Base-by-base conservation (phyloP, 2,888 invertebrate genomes). In the Drosophila testacea region DNA sequence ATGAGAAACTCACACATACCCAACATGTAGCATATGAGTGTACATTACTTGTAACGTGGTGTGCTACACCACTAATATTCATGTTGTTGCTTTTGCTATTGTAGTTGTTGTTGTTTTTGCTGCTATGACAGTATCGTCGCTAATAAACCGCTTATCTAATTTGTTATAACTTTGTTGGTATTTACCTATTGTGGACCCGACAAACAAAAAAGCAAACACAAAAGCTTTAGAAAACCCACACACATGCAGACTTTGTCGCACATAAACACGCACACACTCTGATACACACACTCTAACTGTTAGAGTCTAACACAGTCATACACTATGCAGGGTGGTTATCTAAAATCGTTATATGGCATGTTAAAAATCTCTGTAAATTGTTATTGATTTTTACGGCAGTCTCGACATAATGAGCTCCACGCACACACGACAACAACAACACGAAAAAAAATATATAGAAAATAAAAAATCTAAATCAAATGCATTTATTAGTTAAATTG, bases 91-190 rank as follows among this genome's bases (percentile, higher is more conserved):
- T 60, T 32, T 41, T 61, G 52, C 13, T 30, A 10, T 22, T 30
- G 41, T 42, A 48, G 48, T 28, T 54, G 46, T 5, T 61, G 30
- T 48, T 63, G 59, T 32, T 56, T 59, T 44, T 62, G 54, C 71
- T 79, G 42, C 51, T 46, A 63, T 66, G 65, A 61, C 66, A 62
- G 50, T 86, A 71, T 78, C 62, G 50, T 68, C 62, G 75, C 64
- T 84, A 81, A 87, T 86, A 86, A 81, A 83, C 71, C 70, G 87
- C 81, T 86, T 86, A 81, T 86, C 87, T 81, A 83, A 83, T 86
- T 81, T 86, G 78, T 69, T 73, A 73, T 57, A 81, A 70, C 81
- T 78, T 81, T 77, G 87, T 79, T 81, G 75, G 57, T 83, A 80
- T 85, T 86, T 83, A 78, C 62, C 81, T 68, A 57, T 81, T 66